Conservation (phyloP, 2,113 vertebrate species). For the Cinclus mexicanus region DNA sequence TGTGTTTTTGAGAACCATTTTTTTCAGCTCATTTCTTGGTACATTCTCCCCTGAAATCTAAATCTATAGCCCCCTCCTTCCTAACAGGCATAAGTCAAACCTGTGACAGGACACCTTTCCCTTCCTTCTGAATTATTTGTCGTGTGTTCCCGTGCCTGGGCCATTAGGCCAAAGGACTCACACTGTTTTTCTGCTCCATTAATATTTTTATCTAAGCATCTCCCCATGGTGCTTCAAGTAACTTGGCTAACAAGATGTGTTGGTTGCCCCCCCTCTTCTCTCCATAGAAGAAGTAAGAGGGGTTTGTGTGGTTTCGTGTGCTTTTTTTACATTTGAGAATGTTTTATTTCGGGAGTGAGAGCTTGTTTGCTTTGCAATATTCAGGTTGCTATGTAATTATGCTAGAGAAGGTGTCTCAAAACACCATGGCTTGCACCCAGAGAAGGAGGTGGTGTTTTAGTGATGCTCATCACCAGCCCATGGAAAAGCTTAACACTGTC, state of each 20-base stretch:
- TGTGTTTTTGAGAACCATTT: accelerated
- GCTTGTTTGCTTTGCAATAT: slow-evolving; percentile 27
- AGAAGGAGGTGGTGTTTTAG: background rate
- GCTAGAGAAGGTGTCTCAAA: slow-evolving; percentile 12
- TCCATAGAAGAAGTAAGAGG: background rate
- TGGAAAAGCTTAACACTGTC: background rate
- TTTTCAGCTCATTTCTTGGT: background rate
- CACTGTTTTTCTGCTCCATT: background rate
- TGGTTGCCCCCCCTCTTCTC: background rate
- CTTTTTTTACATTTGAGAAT: background rate
- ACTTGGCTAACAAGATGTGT: background rate
- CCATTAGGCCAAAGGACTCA: background rate
- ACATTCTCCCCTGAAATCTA: background rate
- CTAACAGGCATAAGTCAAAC: background rate
- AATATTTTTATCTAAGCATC: background rate
- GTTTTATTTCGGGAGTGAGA: background rate
- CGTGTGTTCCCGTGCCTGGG: background rate
- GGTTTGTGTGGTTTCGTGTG: background rate
- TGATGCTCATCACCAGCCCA: background rate
- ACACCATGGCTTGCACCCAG: background rate
- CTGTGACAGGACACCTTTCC: background rate
- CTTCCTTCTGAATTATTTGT: background rate
- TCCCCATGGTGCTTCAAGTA: background rate
- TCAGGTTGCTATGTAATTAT: slow-evolving; percentile 39
- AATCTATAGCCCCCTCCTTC: background rate